phyloP scores from a whole-genome alignment of 2,113 vertebrate genomes.

The Ochotona princeps region DNA sequence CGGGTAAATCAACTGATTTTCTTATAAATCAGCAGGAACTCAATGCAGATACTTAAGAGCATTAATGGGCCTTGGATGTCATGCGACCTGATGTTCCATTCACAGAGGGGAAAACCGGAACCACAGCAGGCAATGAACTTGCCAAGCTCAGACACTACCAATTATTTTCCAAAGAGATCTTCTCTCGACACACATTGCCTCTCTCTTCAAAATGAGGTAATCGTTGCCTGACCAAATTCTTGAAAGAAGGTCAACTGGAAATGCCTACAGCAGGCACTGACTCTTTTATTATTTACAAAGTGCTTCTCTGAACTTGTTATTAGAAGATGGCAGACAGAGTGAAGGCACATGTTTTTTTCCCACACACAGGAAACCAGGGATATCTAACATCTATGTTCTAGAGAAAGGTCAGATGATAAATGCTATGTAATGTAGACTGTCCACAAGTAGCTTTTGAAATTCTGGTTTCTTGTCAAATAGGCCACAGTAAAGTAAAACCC shows the following conservation, averaged over 20 bases:
- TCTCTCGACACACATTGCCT: neutral
- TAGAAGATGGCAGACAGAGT: constrained; percentile 26
- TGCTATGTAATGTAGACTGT: neutral
- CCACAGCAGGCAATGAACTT: neutral
- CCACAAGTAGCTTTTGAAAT: neutral
- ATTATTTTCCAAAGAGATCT: neutral
- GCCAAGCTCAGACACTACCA: neutral
- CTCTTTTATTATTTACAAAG: constrained; percentile 54
- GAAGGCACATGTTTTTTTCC: constrained; percentile 15
- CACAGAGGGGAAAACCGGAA: neutral
- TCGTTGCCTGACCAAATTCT: constrained; percentile 25
- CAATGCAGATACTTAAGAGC: neutral
- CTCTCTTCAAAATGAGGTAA: constrained; percentile 43
- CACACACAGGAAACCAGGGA: neutral
- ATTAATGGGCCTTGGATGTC: neutral
- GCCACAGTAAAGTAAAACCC: neutral
- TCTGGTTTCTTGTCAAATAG: constrained; percentile 23
- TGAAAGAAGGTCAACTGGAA: constrained; percentile 58
- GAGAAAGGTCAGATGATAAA: constrained; percentile 46
- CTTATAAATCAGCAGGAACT: constrained; percentile 24
- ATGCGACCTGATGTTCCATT: neutral
- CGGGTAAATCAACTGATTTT: neutral
- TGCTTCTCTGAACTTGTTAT: constrained; percentile 22
- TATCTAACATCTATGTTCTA: constrained; percentile 27
- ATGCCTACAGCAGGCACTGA: neutral